phyloP scores from a whole-genome alignment of 2,113 vertebrate species.

The Daboia siamensis region DNA sequence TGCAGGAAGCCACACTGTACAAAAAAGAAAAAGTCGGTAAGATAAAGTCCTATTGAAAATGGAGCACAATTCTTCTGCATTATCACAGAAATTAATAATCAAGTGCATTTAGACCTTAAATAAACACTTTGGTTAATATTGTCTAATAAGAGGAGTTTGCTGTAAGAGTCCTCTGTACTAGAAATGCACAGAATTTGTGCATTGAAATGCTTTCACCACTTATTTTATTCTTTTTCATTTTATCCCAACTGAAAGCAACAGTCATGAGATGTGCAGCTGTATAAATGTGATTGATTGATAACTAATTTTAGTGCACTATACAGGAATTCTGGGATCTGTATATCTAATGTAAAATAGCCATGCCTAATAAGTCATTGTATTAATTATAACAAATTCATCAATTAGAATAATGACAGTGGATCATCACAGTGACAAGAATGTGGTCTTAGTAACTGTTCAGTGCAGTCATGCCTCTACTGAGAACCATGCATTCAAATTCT shows the following conservation, averaged over 20 bases:
- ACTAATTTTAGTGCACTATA: not conserved
- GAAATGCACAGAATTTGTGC: not conserved
- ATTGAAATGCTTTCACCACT: not conserved
- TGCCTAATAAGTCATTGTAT: not conserved
- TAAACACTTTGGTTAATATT: not conserved
- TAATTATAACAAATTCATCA: not conserved
- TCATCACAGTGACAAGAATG: not conserved
- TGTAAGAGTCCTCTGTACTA: not conserved
- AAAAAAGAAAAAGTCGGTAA: constrained; percentile 82
- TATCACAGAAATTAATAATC: not conserved
- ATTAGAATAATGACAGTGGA: not conserved
- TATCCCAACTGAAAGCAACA: not conserved
- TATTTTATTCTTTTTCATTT: not conserved
- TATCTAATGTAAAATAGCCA: not conserved
- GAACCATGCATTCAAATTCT: not conserved
- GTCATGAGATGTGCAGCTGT: not conserved
- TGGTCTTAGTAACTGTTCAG: not conserved
- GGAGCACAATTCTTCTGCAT: not conserved
- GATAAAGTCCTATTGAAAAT: constrained; percentile 14
- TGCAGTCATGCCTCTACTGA: not conserved
- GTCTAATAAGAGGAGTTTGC: not conserved
- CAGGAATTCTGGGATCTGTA: not conserved
- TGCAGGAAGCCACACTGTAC: constrained; percentile 71
- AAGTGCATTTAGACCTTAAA: not conserved
- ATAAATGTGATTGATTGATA: not conserved